Evolutionary conservation across 2,888 invertebrate species (phyloP).

Genomic region (Morinoia aosen): DNA sequence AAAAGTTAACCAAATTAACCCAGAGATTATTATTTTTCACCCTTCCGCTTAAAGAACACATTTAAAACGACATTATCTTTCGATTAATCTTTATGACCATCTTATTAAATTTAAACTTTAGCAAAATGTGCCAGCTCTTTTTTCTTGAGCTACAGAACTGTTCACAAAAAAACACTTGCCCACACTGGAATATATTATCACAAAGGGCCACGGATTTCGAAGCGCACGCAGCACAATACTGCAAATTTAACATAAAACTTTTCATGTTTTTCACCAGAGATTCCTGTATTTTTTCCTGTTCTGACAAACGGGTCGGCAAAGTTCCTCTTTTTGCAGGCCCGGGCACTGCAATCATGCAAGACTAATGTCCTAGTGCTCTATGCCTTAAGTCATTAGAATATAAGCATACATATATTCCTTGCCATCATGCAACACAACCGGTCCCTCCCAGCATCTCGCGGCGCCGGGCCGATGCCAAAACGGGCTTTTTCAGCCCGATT

Average conservation of each 20-base stretch:
- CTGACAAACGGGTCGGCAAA: conserved; percentile 43
- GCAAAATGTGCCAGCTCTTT: background rate
- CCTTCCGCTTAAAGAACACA: background rate
- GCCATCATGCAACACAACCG: conserved; percentile 29
- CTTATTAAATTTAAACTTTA: background rate
- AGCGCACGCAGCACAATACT: background rate
- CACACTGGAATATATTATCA: background rate
- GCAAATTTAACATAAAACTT: conserved; percentile 19
- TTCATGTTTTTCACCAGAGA: background rate
- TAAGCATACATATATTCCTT: conserved; percentile 51
- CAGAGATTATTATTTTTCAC: background rate
- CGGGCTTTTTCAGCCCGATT: background rate
- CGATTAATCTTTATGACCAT: background rate
- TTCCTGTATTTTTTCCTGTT: conserved; percentile 15
- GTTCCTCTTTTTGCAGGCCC: conserved; percentile 14
- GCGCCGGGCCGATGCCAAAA: background rate
- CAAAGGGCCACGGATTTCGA: background rate
- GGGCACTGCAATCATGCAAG: conserved; percentile 12
- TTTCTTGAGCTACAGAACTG: background rate
- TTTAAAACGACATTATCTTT: background rate
- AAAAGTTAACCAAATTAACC: background rate
- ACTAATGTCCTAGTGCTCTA: conserved; percentile 39
- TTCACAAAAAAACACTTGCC: background rate
- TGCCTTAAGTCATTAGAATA: conserved; percentile 49
- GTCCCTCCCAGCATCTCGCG: background rate